Conservation (phyloP, 2,113 vertebrate species). For the Tychaedon coryphoeus region DNA sequence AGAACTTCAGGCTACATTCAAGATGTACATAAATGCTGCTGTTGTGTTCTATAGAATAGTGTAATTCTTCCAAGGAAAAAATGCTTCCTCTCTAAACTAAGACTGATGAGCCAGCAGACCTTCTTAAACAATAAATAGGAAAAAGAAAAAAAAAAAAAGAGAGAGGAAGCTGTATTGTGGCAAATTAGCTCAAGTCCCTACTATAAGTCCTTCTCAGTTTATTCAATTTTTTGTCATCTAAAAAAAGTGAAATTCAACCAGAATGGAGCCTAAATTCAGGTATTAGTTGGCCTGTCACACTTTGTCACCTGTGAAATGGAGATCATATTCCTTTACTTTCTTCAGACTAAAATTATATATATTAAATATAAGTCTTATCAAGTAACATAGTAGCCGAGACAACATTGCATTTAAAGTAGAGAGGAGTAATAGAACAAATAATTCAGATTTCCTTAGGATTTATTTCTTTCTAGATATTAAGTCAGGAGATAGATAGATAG, state of each 20-base stretch:
- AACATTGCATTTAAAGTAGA: background rate
- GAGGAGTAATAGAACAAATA: background rate
- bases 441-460: background rate
- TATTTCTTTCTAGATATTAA: background rate
- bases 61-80: background rate
- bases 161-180: fast-evolving
- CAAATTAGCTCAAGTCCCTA: background rate
- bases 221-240: background rate
- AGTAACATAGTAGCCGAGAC: background rate
- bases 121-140: background rate
- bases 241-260: background rate
- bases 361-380: background rate
- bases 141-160: too few species aligned
- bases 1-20: background rate
- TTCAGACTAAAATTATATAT: background rate
- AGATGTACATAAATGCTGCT: background rate
- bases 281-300: background rate
- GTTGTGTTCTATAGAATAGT: background rate
- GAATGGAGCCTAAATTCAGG: background rate
- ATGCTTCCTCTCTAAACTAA: background rate
- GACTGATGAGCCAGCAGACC: background rate
- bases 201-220: background rate
- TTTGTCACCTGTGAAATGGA: background rate
- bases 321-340: background rate
- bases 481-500: background rate